Conservation (phyloP, 2,113 vertebrate species). For the Dolichallabes microphthalmus region DNA sequence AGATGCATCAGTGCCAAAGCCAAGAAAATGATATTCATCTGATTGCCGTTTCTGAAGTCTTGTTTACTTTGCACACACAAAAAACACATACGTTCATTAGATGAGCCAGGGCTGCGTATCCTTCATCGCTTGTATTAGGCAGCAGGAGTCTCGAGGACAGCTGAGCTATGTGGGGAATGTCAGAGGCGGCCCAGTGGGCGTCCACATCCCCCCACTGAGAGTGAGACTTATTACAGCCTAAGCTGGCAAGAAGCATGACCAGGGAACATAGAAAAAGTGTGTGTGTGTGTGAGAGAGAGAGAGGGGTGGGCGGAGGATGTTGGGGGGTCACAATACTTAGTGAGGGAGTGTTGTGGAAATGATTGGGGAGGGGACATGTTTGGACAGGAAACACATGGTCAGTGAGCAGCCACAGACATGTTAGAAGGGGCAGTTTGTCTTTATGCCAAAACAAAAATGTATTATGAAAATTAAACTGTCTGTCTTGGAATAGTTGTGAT, state of each 20-base stretch:
- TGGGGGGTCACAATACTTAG: slow-evolving; percentile 14
- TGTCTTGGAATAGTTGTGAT: not conserved
- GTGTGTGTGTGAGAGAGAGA: not conserved
- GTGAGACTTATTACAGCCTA: slow-evolving; percentile 14
- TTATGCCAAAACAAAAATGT: not conserved
- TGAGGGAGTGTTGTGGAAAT: slow-evolving; percentile 51
- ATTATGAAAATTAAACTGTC: not conserved
- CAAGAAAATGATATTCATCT: not conserved
- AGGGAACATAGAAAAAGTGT: slow-evolving; percentile 4
- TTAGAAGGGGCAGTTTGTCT: not conserved
- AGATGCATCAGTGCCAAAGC: slow-evolving; percentile 55
- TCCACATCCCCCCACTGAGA: slow-evolving; percentile 38
- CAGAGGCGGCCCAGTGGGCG: slow-evolving; percentile 43
- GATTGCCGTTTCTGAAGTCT: not conserved
- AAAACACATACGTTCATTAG: slow-evolving; percentile 37
- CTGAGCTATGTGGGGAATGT: slow-evolving; percentile 56
- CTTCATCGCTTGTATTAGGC: slow-evolving; percentile 46
- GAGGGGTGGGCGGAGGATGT: not conserved
- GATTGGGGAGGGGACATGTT: slow-evolving; percentile 58
- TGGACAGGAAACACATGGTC: not conserved
- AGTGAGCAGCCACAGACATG: not conserved
- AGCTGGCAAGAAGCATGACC: slow-evolving; percentile 25
- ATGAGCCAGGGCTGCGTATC: slow-evolving; percentile 32
- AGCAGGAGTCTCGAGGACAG: slow-evolving; percentile 48
- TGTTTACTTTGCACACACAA: not conserved